Evolutionary conservation across 2,888 invertebrate genomes (phyloP), one percentile per base, ranked within the genome.

Genomic region (Hirudinaria manillensis): DNA sequence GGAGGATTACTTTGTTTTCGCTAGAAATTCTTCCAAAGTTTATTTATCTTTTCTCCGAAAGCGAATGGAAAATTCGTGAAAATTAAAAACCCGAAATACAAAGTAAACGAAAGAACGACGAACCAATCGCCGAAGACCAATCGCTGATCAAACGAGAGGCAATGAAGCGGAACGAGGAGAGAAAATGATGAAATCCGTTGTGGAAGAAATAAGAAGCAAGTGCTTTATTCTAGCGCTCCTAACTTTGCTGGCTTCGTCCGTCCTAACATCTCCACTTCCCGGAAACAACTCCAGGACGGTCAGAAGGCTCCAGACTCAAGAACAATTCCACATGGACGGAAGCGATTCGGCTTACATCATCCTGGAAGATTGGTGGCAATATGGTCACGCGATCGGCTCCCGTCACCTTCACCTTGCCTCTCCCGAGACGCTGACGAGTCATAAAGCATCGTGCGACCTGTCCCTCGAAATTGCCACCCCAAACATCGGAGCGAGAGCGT

Each of bases 251-350:
- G 29, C 13, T 7, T 21, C n/a, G 24, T 27, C n/a, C 19, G 61
- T 10, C n/a, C 61, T 61, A 10, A 16, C 24, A 29, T 61, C 61
- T 7, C 61, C 7, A 61, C 29, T 10, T 61, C 29, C 61, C 24
- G n/a, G 29, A 7, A 61, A 61, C 61, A 61, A 24, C 24, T 27
- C 24, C 61, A 61, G 29, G n/a, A 1, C 10, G 10, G 19, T 29
- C 21, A 61, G 29, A 61, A 61, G 61, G n/a, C 61, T 61, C 10
- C 29, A 24, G n/a, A 19, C 19, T 7, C 24, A 61, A 10, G 61
- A 61, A 61, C 24, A 61, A 4, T 61, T 61, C 24, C 61, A 61
- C 24, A 16, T 61, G 61, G 61, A 61, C 21, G 61, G 61, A 29
- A 61, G 24, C 24, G 61, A 61, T 27, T 29, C 24, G 3, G 24